Conservation (phyloP, 2,888 invertebrate genomes). For the Scaptomyza polygonia region DNA sequence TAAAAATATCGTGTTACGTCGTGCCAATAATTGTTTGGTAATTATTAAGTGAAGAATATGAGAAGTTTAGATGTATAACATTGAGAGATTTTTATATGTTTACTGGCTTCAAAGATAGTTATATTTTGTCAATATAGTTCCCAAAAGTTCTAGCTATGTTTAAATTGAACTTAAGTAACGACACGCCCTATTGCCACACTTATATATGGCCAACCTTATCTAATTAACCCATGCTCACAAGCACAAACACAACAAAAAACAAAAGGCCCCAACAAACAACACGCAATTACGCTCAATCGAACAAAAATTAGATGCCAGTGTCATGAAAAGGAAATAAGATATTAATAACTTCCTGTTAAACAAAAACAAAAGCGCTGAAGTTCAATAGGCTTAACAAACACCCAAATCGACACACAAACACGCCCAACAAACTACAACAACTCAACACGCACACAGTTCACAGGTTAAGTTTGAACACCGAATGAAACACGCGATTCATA, state of each 20-base stretch:
- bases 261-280: slow-evolving; percentile 9
- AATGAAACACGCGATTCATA: slow-evolving; percentile 34
- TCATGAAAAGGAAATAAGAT: slow-evolving; percentile 56
- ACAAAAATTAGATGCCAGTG: slow-evolving; percentile 26
- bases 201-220: neutral
- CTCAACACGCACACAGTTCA: slow-evolving; percentile 43
- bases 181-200: slow-evolving; percentile 11
- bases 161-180: neutral
- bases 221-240: slow-evolving; percentile 32
- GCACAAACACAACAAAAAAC: neutral
- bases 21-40: neutral
- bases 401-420: slow-evolving; percentile 5
- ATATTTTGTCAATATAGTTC: too few relatives aligned
- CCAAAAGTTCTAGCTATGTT: neutral
- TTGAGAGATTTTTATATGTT: neutral
- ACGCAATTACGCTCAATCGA: slow-evolving; percentile 25
- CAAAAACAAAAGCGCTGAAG: slow-evolving; percentile 61
- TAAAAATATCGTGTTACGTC: slow-evolving; percentile 10
- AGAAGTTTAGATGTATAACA: neutral
- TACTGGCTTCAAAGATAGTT: too few relatives aligned
- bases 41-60: neutral
- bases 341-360: slow-evolving; percentile 70
- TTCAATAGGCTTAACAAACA: slow-evolving; percentile 49
- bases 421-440: slow-evolving; percentile 16
- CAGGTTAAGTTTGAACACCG: slow-evolving; percentile 16